Evolutionary conservation across 2,113 vertebrate genomes (phyloP), one percentile per base, ranked within the genome.

Genomic region (Dissostichus mawsoni): DNA sequence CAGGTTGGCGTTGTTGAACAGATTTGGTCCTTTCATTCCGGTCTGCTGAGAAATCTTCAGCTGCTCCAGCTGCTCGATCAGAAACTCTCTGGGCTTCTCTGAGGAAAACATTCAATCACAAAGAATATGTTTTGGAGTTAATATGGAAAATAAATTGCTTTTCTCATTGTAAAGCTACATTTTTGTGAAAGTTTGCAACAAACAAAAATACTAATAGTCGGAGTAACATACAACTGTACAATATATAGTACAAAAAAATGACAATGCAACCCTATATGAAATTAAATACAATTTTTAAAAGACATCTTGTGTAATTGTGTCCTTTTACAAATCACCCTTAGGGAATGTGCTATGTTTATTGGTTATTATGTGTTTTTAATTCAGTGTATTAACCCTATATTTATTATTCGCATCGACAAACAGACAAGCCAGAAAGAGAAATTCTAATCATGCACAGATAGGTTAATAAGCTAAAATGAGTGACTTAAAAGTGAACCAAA

Each of bases 31-130:
- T 23, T 44, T 66, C 41, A 36, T 9, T 3, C 41, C 50, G 2
- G n/a, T 52, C 18, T 69, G 53, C 41, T 80, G 88, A 67, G 90
- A 90, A 9, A 58, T 0, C 58, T 90, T 92, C 56, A 95, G 50
- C 73, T 87, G 65, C 59, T 94, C 80, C 64, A 96, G 90, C 56
- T 94, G 88, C 29, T 92, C 82, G 3, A 95, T 72, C 0, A 95
- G 87, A 77, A 95, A 96, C 82, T 92, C 85, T 47, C 57, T 78
- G 52, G 94, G 94, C 17, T 90, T 85, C 12, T 94, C 95, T 96
- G 71, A 51, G 76, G 11, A 3, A 65, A 47, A 69, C 3, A 72
- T 75, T 12, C 3, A 64, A 16, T 36, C 13, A 70, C 17, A 68
- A 16, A 29, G 23, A 4, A 51, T 52, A 29, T 5, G 48, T 44